phyloP scores from a whole-genome alignment of 2,113 vertebrate species.

The Catagonus wagneri region DNA sequence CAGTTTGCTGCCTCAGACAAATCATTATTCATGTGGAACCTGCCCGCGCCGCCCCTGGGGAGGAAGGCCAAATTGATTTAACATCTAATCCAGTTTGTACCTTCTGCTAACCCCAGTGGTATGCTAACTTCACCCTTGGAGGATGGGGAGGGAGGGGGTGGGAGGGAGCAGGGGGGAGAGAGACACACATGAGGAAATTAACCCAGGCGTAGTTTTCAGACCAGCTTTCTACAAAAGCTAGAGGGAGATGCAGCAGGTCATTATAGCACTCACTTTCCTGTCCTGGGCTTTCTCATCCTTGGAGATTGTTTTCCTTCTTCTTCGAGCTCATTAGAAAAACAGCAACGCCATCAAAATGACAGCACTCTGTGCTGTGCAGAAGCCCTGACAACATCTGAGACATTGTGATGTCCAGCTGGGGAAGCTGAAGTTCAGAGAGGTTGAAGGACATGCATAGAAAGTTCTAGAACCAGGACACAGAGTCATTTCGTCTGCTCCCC shows the following conservation, averaged over 20 bases:
- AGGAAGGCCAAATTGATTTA: conserved; percentile 87
- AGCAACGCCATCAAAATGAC: not conserved
- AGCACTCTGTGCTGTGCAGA: not conserved
- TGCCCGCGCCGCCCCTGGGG: conserved; percentile 81
- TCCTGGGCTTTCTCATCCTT: not conserved
- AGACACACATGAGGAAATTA: not conserved
- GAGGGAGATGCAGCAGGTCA: fast-evolving
- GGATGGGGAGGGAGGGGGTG: not conserved
- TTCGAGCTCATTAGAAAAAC: not conserved
- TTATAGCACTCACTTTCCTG: not conserved
- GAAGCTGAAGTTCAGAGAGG: not conserved
- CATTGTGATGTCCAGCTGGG: fast-evolving
- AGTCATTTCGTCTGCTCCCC: not conserved
- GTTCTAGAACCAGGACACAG: not conserved
- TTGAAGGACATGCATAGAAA: fast-evolving
- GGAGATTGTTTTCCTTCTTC: not conserved
- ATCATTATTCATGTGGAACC: conserved; percentile 86
- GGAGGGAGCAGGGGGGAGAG: not conserved
- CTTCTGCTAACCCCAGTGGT: conserved; percentile 83
- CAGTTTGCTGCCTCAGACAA: conserved; percentile 86
- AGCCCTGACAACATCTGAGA: not conserved
- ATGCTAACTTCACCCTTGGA: conserved; percentile 78
- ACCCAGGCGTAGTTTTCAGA: not conserved
- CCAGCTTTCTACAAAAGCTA: not conserved
- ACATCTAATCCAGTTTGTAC: conserved; percentile 87